Conservation (phyloP, 2,113 vertebrate genomes). For the Phrynosoma platyrhinos region DNA sequence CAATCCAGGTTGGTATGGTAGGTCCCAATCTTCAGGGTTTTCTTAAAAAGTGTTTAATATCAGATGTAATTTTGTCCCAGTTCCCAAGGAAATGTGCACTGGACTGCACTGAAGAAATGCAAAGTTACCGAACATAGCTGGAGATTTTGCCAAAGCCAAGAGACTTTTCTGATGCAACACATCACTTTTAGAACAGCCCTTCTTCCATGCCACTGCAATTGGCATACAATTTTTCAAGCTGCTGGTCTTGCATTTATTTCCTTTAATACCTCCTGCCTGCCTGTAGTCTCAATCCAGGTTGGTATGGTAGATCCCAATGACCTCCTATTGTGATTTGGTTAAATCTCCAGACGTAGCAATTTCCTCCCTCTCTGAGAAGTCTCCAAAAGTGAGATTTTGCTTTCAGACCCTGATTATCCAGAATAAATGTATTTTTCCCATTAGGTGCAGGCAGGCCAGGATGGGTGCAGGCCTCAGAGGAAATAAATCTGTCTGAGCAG, state of each 20-base stretch:
- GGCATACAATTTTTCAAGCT: constrained; percentile 14
- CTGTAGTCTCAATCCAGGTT: neutral
- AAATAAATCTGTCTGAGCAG: neutral
- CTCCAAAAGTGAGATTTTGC: neutral
- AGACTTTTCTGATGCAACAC: neutral
- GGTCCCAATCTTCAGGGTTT: too few species aligned
- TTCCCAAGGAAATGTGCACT: neutral
- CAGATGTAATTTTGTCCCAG: neutral
- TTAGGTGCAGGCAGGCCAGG: neutral
- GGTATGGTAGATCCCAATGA: too few species aligned
- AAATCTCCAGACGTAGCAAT: neutral
- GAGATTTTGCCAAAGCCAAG: neutral
- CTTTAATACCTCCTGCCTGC: constrained; percentile 9
- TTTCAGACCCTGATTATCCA: neutral
- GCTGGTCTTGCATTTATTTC: neutral
- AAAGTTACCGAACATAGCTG: neutral
- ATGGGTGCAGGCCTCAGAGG: neutral
- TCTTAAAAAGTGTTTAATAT: too few species aligned
- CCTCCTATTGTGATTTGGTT: neutral
- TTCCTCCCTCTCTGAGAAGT: neutral
- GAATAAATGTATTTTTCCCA: neutral
- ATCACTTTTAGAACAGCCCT: neutral
- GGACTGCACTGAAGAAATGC: neutral
- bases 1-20: too few species aligned
- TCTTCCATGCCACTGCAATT: neutral